phyloP scores from a whole-genome alignment of 1,140 invertebrate genomes.

The Danaus melanippus region DNA sequence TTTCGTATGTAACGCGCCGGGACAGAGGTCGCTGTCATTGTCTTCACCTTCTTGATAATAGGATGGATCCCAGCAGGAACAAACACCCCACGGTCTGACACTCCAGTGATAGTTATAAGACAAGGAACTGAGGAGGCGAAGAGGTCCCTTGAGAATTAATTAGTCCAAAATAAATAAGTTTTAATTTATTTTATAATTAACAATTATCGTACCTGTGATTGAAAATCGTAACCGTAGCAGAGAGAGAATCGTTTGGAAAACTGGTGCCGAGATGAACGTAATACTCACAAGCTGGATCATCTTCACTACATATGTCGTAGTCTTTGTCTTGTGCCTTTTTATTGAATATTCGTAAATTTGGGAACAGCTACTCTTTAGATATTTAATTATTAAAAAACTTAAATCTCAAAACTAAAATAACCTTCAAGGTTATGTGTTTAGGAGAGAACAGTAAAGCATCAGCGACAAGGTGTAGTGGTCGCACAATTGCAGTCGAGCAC shows the following conservation, averaged over 20 bases:
- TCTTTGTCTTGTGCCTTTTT: conserved; percentile 45
- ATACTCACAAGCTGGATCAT: conserved; percentile 38
- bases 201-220: conserved; percentile 35
- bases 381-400: too few species aligned
- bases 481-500: conserved; percentile 30
- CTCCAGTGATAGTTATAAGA: conserved; percentile 27
- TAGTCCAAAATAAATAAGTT: not conserved
- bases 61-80: conserved; percentile 11
- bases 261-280: conserved; percentile 45
- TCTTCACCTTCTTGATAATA: not conserved
- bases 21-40: not conserved
- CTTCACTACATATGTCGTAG: conserved; percentile 45
- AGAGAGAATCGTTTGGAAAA: conserved; percentile 33
- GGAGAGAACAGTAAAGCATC: conserved; percentile 35
- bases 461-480: conserved; percentile 37
- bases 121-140: conserved; percentile 19
- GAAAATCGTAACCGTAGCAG: conserved; percentile 29
- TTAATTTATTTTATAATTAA: not conserved
- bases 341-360: not conserved
- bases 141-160: not conserved
- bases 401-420: conserved; percentile 6
- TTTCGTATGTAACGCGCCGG: conserved; percentile 1
- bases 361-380: too few species aligned
- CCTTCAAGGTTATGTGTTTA: conserved; percentile 37
- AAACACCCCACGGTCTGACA: conserved; percentile 18